Conservation (phyloP, 1,140 invertebrate species). For the Sitodiplosis mosellana region DNA sequence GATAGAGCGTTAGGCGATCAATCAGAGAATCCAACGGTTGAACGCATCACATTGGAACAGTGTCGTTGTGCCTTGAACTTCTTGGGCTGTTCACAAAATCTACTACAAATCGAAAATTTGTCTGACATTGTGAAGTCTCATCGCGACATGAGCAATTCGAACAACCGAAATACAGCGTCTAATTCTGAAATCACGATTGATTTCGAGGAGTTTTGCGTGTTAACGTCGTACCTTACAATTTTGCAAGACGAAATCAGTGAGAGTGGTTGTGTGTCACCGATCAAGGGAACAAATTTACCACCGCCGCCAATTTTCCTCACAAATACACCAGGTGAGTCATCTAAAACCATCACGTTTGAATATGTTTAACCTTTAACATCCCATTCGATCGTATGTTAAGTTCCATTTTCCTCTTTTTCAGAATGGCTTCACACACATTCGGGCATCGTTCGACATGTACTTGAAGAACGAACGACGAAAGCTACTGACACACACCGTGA, state of each 20-base stretch:
- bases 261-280: constrained; percentile 24
- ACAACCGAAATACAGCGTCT: too few species aligned
- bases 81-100: constrained; percentile 24
- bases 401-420: constrained; percentile 5
- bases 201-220: constrained; percentile 24
- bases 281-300: constrained; percentile 24
- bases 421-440: neutral
- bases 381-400: too few species aligned
- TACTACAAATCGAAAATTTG: constrained; percentile 23
- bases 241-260: constrained; percentile 24
- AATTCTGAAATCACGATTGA: neutral
- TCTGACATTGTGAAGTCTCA: constrained; percentile 16
- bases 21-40: neutral
- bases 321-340: constrained; percentile 11
- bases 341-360: neutral
- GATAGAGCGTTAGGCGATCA: constrained; percentile 13
- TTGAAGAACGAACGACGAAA: too few species aligned
- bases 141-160: neutral
- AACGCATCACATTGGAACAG: constrained; percentile 19
- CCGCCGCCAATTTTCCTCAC: constrained; percentile 24
- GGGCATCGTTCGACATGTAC: too few species aligned
- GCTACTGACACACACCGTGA: constrained; percentile 12
- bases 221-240: constrained; percentile 23
- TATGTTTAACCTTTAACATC: too few species aligned
- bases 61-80: constrained; percentile 25